Evolutionary conservation across 1,140 invertebrate species (phyloP).

Genomic region (Agrypnia vestita): DNA sequence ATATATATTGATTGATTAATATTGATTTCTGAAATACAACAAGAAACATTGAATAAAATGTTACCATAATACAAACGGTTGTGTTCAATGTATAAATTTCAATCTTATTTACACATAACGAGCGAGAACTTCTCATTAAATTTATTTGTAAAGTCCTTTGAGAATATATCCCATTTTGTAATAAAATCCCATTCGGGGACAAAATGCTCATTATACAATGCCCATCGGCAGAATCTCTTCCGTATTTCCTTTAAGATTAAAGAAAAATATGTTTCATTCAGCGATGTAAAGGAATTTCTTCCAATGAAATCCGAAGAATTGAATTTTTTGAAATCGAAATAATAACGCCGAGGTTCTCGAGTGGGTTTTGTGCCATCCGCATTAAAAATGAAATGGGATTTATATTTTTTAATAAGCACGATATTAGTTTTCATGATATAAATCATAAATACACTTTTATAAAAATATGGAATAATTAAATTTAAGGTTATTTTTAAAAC

Average conservation of each 20-base stretch:
- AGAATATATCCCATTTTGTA: constrained; percentile 17
- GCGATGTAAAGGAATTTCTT: constrained; percentile 32
- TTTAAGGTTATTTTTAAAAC: no score
- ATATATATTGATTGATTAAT: no score
- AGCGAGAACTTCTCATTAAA: constrained; percentile 3
- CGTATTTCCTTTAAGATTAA: constrained; percentile 41
- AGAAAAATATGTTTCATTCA: constrained; percentile 43
- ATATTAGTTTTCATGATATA: no score
- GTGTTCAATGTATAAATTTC: no score
- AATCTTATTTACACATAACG: not conserved
- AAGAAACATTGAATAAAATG: no score
- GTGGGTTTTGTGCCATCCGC: not conserved
- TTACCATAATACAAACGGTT: no score
- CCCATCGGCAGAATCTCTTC: constrained; percentile 18
- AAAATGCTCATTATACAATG: constrained; percentile 42
- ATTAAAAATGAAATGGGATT: no score
- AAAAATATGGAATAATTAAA: no score
- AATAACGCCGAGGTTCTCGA: constrained; percentile 15
- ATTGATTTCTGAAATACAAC: no score
- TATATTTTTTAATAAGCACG: no score
- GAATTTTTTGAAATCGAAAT: constrained; percentile 33
- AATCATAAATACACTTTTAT: no score
- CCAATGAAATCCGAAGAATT: constrained; percentile 37
- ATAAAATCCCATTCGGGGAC: constrained; percentile 31
- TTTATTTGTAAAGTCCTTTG: constrained; percentile 18